phyloP scores from a whole-genome alignment of 2,888 invertebrate genomes.

The Phymatocera aterrima region DNA sequence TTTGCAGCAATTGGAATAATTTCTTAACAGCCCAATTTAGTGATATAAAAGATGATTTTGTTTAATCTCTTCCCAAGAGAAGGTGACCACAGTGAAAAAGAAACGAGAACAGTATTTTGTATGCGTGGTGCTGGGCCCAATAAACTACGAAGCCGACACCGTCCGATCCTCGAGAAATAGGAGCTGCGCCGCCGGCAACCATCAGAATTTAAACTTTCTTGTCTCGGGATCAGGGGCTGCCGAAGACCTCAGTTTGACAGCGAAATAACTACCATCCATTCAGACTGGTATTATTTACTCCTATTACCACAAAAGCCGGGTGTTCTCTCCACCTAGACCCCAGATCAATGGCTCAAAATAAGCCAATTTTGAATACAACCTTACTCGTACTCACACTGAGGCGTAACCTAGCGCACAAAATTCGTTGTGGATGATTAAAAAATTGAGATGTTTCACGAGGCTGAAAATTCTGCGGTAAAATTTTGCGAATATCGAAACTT shows the following conservation, averaged over 20 bases:
- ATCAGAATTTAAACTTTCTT: background rate
- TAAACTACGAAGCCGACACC: constrained; percentile 59
- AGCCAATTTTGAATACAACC: constrained; percentile 16
- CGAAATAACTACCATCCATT: constrained; percentile 57
- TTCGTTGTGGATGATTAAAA: background rate
- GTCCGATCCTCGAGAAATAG: constrained; percentile 1
- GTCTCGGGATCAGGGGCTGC: constrained; percentile 45
- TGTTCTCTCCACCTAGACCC: background rate
- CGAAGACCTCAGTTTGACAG: constrained; percentile 58
- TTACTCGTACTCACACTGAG: background rate
- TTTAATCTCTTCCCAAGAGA: constrained; percentile 53
- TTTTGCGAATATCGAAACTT: background rate
- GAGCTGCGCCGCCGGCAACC: constrained; percentile 31
- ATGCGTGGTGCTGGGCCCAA: constrained; percentile 54
- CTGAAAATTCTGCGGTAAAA: background rate
- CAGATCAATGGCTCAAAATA: background rate
- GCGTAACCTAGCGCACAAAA: background rate
- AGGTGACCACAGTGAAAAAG: constrained; percentile 7
- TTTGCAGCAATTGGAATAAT: constrained; percentile 59
- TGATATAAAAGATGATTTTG: constrained; percentile 63
- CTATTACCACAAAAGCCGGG: constrained; percentile 8
- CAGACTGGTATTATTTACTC: constrained; percentile 12
- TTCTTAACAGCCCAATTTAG: constrained; percentile 70
- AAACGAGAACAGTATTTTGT: constrained; percentile 52
- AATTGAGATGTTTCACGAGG: background rate